phyloP scores from a whole-genome alignment of 2,113 vertebrate species.

The Stigmatopora nigra region DNA sequence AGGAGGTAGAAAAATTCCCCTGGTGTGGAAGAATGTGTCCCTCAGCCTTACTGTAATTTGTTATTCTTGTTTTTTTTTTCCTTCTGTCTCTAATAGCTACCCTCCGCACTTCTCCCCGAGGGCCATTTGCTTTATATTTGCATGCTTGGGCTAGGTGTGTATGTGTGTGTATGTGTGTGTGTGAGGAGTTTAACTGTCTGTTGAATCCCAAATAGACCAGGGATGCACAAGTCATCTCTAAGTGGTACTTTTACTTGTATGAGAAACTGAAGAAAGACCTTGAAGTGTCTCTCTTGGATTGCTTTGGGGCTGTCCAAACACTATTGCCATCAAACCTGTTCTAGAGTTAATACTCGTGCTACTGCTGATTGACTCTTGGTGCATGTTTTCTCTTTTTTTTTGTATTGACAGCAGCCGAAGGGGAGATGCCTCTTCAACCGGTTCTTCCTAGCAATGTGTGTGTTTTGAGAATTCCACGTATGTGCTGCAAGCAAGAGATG shows the following conservation, averaged over 20 bases:
- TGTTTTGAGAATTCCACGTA: background rate
- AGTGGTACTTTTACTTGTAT: constrained; percentile 25
- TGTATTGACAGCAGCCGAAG: constrained; percentile 18
- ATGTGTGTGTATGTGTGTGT: constrained; percentile 5
- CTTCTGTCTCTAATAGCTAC: constrained; percentile 42
- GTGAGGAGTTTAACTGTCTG: constrained; percentile 47
- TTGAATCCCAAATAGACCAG: constrained; percentile 56
- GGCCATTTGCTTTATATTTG: constrained; percentile 58
- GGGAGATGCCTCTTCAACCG: background rate
- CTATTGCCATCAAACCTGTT: constrained; percentile 29
- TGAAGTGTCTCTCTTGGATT: constrained; percentile 25
- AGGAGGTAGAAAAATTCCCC: constrained; percentile 9
- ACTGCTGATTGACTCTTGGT: constrained; percentile 18
- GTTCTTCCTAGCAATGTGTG: constrained; percentile 13
- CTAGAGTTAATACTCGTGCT: constrained; percentile 37
- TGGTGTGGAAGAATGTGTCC: constrained; percentile 43
- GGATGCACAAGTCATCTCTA: constrained; percentile 35
- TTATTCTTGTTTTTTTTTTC: constrained; percentile 16
- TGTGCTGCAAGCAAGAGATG: background rate
- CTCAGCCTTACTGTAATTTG: constrained; percentile 31
- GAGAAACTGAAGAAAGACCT: constrained; percentile 29
- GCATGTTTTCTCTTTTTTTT: constrained; percentile 6
- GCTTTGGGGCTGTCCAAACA: constrained; percentile 44
- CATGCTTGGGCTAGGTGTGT: constrained; percentile 61
- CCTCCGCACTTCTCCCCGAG: constrained; percentile 34